Conservation (phyloP, 2,797 vertebrate genomes). For the Nyctalus aviator region DNA sequence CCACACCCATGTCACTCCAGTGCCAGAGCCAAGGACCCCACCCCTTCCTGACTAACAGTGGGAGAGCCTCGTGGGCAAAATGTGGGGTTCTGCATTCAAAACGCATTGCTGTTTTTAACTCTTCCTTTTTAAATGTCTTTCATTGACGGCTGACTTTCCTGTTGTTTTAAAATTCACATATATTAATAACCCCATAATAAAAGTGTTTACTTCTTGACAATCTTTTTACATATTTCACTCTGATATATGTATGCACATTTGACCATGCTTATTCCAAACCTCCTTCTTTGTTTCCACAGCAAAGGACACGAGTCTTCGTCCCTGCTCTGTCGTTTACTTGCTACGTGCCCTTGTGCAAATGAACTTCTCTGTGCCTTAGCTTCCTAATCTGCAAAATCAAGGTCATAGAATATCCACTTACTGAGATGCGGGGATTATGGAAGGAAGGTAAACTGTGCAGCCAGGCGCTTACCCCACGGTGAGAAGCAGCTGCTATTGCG, state of each 20-base stretch:
- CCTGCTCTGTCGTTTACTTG: background rate
- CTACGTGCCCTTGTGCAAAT: background rate
- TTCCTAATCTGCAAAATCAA: background rate
- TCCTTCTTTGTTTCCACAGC: background rate
- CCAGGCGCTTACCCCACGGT: background rate
- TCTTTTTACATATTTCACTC: background rate
- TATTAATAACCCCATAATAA: constrained; percentile 14
- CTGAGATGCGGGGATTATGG: background rate
- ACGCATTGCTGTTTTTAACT: background rate
- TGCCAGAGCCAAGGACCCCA: background rate
- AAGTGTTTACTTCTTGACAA: background rate
- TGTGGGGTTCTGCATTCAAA: background rate
- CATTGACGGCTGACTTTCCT: background rate
- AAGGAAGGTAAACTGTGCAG: background rate
- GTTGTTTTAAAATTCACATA: constrained; percentile 39
- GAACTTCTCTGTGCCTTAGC: background rate
- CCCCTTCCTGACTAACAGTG: background rate
- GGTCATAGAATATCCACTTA: background rate
- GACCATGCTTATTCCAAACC: background rate
- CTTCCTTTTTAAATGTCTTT: background rate
- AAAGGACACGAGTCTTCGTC: background rate
- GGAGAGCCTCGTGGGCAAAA: background rate
- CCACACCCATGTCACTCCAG: background rate
- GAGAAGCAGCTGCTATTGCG: background rate
- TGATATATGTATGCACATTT: background rate